phyloP scores from a whole-genome alignment of 2,113 vertebrate species.

The Lampris megalopsis region DNA sequence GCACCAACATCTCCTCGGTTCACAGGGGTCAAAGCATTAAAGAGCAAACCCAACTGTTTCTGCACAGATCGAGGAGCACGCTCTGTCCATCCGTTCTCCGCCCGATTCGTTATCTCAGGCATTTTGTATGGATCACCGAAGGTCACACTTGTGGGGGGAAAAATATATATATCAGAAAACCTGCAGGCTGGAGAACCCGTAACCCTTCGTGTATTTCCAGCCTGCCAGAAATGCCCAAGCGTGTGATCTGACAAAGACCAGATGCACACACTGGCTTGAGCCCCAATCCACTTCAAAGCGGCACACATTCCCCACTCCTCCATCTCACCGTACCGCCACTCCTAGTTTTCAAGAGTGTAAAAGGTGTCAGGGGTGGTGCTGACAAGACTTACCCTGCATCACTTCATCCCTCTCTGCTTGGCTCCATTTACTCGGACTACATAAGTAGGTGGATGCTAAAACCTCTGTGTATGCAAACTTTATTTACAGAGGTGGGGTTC shows the following conservation, averaged over 20 bases:
- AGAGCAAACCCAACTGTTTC: conserved; percentile 29
- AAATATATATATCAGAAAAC: conserved; percentile 53
- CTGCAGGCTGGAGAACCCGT: conserved; percentile 16
- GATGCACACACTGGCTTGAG: conserved; percentile 29
- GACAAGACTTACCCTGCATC: conserved; percentile 11
- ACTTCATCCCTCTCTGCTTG: not conserved
- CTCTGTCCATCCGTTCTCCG: conserved; percentile 22
- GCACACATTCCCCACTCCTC: conserved; percentile 25
- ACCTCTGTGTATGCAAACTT: not conserved
- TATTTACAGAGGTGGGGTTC: not conserved
- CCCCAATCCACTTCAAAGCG: conserved; percentile 14
- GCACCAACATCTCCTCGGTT: conserved; percentile 20
- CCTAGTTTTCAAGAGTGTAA: not conserved
- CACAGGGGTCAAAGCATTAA: conserved; percentile 15
- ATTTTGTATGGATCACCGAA: conserved; percentile 10
- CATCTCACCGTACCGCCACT: not conserved
- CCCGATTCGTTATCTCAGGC: conserved; percentile 32
- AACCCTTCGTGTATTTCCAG: conserved; percentile 39
- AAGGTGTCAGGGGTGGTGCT: not conserved
- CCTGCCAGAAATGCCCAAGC: conserved; percentile 5
- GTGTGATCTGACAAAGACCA: conserved; percentile 43
- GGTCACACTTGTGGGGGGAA: conserved; percentile 33
- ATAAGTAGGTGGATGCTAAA: not conserved
- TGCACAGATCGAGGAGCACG: conserved; percentile 14
- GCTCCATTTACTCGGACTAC: conserved; percentile 11